Evolutionary conservation across 1,140 invertebrate genomes (phyloP).

Genomic region (Eulimnadia texana): DNA sequence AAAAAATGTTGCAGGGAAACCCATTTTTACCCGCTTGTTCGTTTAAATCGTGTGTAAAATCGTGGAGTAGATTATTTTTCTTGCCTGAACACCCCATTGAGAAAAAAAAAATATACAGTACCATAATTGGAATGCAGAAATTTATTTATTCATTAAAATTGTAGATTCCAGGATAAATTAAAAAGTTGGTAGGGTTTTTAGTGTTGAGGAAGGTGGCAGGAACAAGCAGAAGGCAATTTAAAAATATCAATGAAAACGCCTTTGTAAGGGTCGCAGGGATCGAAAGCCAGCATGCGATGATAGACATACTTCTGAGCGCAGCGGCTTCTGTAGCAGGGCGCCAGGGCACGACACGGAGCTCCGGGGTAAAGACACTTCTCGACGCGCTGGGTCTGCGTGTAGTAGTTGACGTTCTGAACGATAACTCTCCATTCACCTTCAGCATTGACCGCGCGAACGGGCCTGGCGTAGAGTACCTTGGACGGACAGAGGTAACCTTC

Average conservation of each 20-base stretch:
- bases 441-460: slow-evolving; percentile 25
- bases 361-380: slow-evolving; percentile 23
- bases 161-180: neutral
- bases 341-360: slow-evolving; percentile 22
- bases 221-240: slow-evolving; percentile 24
- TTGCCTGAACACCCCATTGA: no score
- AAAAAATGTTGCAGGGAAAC: no score
- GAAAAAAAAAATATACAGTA: no score
- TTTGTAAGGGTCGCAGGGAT: slow-evolving; percentile 24
- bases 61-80: no score
- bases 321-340: slow-evolving; percentile 23
- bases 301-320: slow-evolving; percentile 24
- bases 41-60: no score
- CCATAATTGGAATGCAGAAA: no score
- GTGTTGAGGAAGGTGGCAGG: slow-evolving; percentile 21
- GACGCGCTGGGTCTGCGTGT: slow-evolving; percentile 23
- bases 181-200: neutral
- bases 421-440: slow-evolving; percentile 25
- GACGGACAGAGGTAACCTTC: slow-evolving; percentile 29
- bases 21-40: no score
- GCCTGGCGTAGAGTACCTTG: slow-evolving; percentile 26
- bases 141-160: neutral
- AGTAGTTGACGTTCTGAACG: slow-evolving; percentile 22
- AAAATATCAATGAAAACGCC: slow-evolving; percentile 25
- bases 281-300: slow-evolving; percentile 24